Conservation (phyloP, 2,888 invertebrate species). For the Rhagium mordax region DNA sequence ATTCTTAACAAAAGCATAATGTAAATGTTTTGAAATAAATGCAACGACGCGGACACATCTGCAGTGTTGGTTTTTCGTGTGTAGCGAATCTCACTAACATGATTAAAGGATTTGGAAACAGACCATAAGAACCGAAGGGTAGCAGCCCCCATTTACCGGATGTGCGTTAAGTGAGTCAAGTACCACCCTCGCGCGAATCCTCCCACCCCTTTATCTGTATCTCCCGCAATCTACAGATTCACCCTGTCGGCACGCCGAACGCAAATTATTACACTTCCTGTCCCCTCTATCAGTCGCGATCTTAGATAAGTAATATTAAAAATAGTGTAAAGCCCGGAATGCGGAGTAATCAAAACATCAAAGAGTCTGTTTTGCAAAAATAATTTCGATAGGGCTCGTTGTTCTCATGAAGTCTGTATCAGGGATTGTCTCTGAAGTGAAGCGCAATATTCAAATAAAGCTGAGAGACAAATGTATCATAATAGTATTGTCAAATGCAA, state of each 20-base stretch:
- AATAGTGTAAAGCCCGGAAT: conserved; percentile 41
- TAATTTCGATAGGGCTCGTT: conserved; percentile 29
- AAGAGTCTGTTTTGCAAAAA: conserved; percentile 34
- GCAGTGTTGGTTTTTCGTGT: conserved; percentile 46
- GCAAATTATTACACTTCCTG: conserved; percentile 67
- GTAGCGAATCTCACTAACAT: conserved; percentile 52
- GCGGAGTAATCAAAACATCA: conserved; percentile 43
- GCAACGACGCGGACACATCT: conserved; percentile 31
- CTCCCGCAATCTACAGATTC: conserved; percentile 63
- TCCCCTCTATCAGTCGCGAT: conserved; percentile 50
- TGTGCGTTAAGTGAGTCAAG: conserved; percentile 65
- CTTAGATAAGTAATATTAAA: conserved; percentile 56
- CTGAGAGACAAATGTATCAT: background rate
- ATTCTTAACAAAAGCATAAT: background rate
- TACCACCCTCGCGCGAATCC: conserved; percentile 57
- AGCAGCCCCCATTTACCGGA: conserved; percentile 63
- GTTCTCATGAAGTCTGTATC: background rate
- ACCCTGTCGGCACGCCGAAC: conserved; percentile 63
- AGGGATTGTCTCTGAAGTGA: background rate
- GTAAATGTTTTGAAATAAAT: conserved; percentile 1
- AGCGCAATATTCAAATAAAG: background rate
- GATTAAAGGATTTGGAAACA: conserved; percentile 64
- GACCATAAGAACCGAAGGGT: conserved; percentile 53
- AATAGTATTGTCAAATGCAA: background rate
- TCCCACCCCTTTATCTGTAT: conserved; percentile 44